Base-by-base conservation (phyloP, 1,140 invertebrate genomes). In the Drosophila tani region DNA sequence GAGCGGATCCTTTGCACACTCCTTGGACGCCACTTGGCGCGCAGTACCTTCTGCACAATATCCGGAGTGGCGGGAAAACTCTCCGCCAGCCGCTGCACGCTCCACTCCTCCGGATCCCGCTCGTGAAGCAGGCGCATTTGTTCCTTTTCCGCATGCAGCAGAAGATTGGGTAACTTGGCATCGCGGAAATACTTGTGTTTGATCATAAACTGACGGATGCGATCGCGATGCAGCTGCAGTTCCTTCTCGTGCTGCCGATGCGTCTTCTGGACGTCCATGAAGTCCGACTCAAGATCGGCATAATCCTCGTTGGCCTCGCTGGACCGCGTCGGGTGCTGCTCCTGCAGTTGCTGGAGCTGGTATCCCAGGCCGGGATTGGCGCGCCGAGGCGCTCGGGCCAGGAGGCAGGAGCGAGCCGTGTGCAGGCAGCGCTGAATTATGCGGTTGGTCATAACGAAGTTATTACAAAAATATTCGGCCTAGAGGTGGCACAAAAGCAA, bases 141-240 rank as follows among this genome's bases (percentile, higher is more conserved):
- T 93, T 97, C 95, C 88, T 97, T 98, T 88, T 98, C 97, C 73
- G 95, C 94, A 94, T 95, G 97, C 1, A 97, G 97, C 60, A 98
- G 83, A n/a, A 98, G 94, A 82, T 95, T 96, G 1, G 95, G 95
- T 64, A 95, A 93, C 64, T 94, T 94, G 59, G 95, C 93, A 73
- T 95, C 93, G 50, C 95, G 95, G 84, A 97, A 96, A 85, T 96
- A 97, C 92, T 97, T 97, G n/a, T 94, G 94, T 73, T 94, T 94
- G 0, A 96, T 94, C 66, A 97, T 96, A 43, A 94, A 92, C 46
- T 94, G 93, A 58, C 95, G 94, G 5, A 95, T 49, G 21, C 87
- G 91, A 64, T 94, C 93, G 41, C 94, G 93, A 8, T 77, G 55
- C 27, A 53, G 49, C 32, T 82, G 46, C 4, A 78, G n/a, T 82